Base-by-base conservation (phyloP, 2,797 vertebrate genomes). In the Valencia hispanica region DNA sequence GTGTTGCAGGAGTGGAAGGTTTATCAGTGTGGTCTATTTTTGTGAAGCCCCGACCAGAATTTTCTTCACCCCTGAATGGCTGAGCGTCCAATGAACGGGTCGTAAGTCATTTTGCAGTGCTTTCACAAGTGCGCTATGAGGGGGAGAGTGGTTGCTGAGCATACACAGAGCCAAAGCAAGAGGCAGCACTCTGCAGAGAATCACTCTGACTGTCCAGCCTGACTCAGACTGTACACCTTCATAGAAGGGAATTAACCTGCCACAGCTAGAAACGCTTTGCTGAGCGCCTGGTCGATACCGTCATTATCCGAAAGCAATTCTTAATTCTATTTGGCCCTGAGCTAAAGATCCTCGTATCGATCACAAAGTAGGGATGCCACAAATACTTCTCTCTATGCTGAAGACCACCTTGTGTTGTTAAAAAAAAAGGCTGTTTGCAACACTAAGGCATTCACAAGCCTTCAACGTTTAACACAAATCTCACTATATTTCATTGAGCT, bases 291-390 rank as follows among this genome's bases (percentile, higher is more conserved):
- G 86, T 93, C 92, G 87, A 94, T 94, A 93, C 80, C 85, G 90
- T 92, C 93, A 94, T 92, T 92, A 92, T 91, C 88, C 87, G 87
- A 92, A 91, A 92, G 92, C 92, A 91, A 90, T 93, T 91, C 89
- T 90, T 94, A 92, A 94, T 94, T 94, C 86, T 91, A 92, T 94
- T 93, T 92, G 86, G 89, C 87, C 84, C 86, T 79, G 61, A 91
- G 90, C 88, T 91, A 87, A 92, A 91, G 90, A 93, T 92, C 86
- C 79, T 74, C 15, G 34, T 90, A 94, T 94, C 90, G 92, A 94
- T 93, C 87, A 70, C 80, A 90, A 84, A 88, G 85, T 83, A 82
- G 30, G 55, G 84, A 89, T 87, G 81, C 79, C 88, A 88, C 81
- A 78, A 82, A 84, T 83, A 80, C 85, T 86, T 89, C 79, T 88